Base-by-base conservation (phyloP, 2,888 invertebrate species). In the Apotomis turbidana region DNA sequence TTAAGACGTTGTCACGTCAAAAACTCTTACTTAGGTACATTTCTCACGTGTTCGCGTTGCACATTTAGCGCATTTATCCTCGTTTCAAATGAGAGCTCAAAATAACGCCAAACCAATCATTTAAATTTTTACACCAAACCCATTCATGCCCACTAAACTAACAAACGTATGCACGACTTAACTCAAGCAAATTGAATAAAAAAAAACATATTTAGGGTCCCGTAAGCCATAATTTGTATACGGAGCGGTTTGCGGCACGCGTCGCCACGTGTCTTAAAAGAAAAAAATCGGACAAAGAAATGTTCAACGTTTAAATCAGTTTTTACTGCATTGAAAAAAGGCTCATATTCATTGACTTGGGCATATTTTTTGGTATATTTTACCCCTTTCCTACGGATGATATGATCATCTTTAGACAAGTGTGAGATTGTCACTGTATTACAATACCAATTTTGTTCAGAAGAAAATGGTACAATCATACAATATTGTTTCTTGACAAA, bases 171-270 rank as follows among this genome's bases (percentile, higher is more conserved):
- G 76, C 76, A 75, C 63, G 76, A 74, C 74, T 76, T 73, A 74
- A 71, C 74, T 74, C 27, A 55, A 70, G 76, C 74, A 76, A 76
- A 75, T 72, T 76, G 75, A 82, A 81, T 83, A 84, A 83, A 82
- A 82, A 82, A 81, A 41, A 41, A 41, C 41, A 78, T 81, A 85
- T 84, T 83, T 85, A 81, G 83, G 83, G 84, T 75, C 74, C 78
- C 71, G 73, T 91, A 91, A 92, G 90, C 92, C 89, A 85, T 90
- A 82, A 92, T 92, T 93, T 93, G 93, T 92, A 91, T 89, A 90
- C 90, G 78, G 77, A 79, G 86, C 84, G 72, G 72, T 72, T 49
- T 41, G 36, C 27, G 79, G 44, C 92, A 88, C 90, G 90, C 82
- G 89, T 36, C 86, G 88, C 12, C 90, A 84, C 91, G 91, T 87